Evolutionary conservation across 2,797 vertebrate genomes (phyloP).

Genomic region (Nasua narica): DNA sequence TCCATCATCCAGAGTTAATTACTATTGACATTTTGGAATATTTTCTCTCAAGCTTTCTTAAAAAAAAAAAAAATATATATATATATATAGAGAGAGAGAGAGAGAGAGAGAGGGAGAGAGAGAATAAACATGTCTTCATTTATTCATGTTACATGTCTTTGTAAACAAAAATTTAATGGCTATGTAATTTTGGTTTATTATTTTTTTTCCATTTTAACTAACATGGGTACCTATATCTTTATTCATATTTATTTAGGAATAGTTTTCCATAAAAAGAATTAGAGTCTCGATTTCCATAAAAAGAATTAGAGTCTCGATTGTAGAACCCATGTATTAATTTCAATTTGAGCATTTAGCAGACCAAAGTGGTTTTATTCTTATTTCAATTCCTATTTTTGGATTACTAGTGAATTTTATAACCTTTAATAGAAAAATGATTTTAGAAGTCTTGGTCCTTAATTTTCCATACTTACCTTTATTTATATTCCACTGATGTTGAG

Average conservation of each 20-base stretch:
- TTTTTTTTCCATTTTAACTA: background rate
- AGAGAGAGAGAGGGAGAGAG: no score
- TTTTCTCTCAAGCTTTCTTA: background rate
- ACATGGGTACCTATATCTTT: background rate
- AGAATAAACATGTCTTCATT: background rate
- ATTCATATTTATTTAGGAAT: background rate
- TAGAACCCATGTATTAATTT: constrained; percentile 21
- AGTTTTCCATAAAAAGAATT: background rate
- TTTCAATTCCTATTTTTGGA: background rate
- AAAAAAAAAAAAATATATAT: no score
- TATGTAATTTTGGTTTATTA: background rate
- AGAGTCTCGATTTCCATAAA: background rate
- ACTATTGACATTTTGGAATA: constrained; percentile 20
- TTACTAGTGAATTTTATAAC: background rate
- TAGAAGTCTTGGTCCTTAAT: background rate
- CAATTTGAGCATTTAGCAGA: background rate
- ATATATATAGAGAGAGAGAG: no score
- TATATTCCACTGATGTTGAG: background rate
- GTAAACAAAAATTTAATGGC: background rate
- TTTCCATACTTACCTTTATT: background rate
- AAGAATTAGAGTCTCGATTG: background rate
- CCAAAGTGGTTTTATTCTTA: background rate
- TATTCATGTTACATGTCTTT: no score
- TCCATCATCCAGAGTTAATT: constrained; percentile 22
- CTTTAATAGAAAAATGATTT: background rate